These are phyloP conservation scores for Microplitis demolitor DNA, from an alignment of 1,140 invertebrate species.

Conservation along the genomic window DNA sequence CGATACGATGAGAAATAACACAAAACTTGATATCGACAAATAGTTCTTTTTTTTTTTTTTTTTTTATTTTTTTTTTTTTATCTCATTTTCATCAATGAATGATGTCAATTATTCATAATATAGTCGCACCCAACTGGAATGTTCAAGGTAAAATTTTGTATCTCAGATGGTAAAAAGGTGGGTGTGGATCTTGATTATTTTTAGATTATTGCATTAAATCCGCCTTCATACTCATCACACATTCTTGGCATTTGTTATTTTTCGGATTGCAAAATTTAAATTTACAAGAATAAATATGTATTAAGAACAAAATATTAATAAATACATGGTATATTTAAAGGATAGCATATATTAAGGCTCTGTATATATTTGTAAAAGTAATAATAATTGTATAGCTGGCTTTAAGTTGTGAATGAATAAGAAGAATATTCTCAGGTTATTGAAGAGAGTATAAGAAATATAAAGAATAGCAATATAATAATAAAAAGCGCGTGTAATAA, in stretches of 20 bases:
- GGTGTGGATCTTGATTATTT: constrained; percentile 2
- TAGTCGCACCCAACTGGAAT: no score
- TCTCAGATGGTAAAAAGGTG: background rate
- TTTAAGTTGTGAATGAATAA: background rate
- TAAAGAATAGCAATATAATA: background rate
- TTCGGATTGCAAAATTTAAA: background rate
- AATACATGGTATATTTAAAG: background rate
- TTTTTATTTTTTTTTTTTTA: background rate
- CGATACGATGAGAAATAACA: background rate
- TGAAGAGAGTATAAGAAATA: constrained; percentile 14
- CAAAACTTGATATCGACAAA: background rate
- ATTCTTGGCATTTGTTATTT: background rate
- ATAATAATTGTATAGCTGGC: background rate
- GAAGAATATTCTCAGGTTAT: constrained; percentile 21
- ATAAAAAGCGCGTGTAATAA: constrained; percentile 29
- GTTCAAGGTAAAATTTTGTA: background rate
- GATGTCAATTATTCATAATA: background rate
- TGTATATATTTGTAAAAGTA: background rate
- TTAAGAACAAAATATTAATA: background rate
- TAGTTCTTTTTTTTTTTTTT: background rate
- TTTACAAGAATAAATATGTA: background rate
- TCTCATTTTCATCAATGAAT: background rate
- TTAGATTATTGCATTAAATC: background rate
- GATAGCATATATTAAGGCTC: no score
- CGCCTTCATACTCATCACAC: background rate